Percentiles rank a stretch among this genome's conserved stretches.
Evolutionary conservation across 2,888 invertebrate species (phyloP).

Genomic region (Schrankia costaestrigalis): DNA sequence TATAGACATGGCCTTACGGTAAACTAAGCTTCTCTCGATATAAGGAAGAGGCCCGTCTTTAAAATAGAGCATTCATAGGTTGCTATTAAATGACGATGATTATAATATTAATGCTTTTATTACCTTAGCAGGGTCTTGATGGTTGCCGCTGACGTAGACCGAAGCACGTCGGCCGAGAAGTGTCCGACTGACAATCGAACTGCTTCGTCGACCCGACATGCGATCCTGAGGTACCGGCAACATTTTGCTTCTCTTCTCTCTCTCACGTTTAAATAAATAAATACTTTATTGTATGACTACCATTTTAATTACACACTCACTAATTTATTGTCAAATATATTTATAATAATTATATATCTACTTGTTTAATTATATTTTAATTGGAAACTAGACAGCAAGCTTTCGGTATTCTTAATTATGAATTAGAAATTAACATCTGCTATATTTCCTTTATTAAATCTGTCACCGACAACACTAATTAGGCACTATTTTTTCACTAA

Average conservation of each 20-base stretch:
- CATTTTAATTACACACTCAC: slow-evolving; percentile 10
- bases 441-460: too few species aligned
- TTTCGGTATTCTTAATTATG: slow-evolving; percentile 13
- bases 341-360: slow-evolving; percentile 6
- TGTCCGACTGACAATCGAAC: slow-evolving; percentile 84
- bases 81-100: not conserved
- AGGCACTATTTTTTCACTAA: slow-evolving; percentile 40
- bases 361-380: slow-evolving; percentile 10
- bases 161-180: slow-evolving; percentile 84
- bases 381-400: slow-evolving; percentile 7
- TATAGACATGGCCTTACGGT: too few species aligned
- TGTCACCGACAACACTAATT: too few species aligned
- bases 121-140: slow-evolving; percentile 85
- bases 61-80: too few species aligned
- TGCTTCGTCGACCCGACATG: slow-evolving; percentile 83
- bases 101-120: slow-evolving; percentile 8
- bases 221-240: slow-evolving; percentile 78
- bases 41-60: too few species aligned
- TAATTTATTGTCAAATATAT: slow-evolving; percentile 4
- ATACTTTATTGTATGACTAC: slow-evolving; percentile 6
- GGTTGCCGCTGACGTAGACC: slow-evolving; percentile 82
- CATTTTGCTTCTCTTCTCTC: slow-evolving; percentile 51
- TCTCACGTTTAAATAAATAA: slow-evolving; percentile 8
- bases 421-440: too few species aligned
- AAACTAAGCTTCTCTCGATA: too few species aligned